Base-by-base conservation (phyloP, 2,888 invertebrate genomes). In the Troglohyphantes excavatus region DNA sequence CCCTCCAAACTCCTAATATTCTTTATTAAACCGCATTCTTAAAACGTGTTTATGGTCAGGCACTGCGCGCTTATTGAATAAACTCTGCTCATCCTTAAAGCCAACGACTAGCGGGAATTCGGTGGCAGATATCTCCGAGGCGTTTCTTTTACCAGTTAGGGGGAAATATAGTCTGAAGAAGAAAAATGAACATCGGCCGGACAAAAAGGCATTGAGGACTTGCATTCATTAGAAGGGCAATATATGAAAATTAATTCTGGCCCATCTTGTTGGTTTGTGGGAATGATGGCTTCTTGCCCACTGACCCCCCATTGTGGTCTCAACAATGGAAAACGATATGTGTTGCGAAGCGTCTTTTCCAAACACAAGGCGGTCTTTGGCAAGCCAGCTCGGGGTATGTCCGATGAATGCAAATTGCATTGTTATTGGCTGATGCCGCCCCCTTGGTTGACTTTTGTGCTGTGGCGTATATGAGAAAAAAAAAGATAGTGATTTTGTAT, bases 271-370 rank as follows among this genome's bases (percentile, higher is more conserved):
- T 26, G 23, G 23, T 23, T 33, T 82, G 39, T 11, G 3, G 11
- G 65, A 21, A 19, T 46, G 46, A 88, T 82, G 88, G 88, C 88
- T 67, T 61, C 68, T 82, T 88, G 88, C 82, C 82, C 88, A 88
- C 33, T 82, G 88, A 88, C 59, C 75, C 73, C 39, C 82, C 68
- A 73, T 39, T 75, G 33, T 43, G 63, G 73, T n/a, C 59, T 73
- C 53, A 17, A 27, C 79, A 43, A 72, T 11, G 70, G 1, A 29
- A 23, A 75, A 13, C 53, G 75, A 65, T 83, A 26, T 26, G 72
- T 61, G 27, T 26, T 75, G 13, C 33, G 67, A 79, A 43, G 68
- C 33, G 2, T 59, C 23, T 65, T 23, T 27, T 65, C 39, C 39
- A 72, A 21, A 43, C 59, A 17, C n/a, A 61, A 39, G 33, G 21